A percentile compares a stretch with the other conserved stretches of the same genome.
Evolutionary conservation across 2,113 vertebrate genomes (phyloP).

Genomic region (Cyphomyrus plagiostoma): DNA sequence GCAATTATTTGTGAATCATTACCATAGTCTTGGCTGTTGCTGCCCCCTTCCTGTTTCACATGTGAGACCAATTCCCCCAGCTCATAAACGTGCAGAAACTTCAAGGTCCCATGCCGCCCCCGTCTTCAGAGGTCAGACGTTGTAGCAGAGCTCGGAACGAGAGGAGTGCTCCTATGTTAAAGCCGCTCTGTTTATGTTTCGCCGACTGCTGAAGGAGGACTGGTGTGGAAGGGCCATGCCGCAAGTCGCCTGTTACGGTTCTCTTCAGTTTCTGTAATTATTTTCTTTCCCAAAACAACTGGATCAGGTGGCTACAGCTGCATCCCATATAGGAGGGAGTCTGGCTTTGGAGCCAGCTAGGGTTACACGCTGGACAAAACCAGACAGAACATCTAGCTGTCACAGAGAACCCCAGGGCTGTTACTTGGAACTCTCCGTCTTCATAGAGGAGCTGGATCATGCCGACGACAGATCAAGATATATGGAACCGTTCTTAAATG

Average conservation of each 20-base stretch:
- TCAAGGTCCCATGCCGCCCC: neutral
- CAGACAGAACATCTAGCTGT: neutral
- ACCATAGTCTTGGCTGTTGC: neutral
- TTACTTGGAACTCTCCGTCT: neutral
- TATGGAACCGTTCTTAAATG: neutral
- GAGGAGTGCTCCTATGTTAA: neutral
- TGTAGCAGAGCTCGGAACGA: neutral
- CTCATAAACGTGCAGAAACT: neutral
- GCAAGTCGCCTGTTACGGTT: neutral
- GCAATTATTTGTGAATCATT: constrained; percentile 24
- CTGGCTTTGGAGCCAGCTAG: neutral
- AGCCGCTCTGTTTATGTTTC: neutral
- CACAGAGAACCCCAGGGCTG: neutral
- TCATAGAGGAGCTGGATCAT: neutral
- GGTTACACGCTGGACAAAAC: neutral
- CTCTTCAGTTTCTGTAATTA: neutral
- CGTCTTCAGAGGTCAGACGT: neutral
- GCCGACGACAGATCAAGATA: neutral
- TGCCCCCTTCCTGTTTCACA: constrained; percentile 18
- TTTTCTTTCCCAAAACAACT: neutral
- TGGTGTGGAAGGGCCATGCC: neutral
- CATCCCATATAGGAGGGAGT: neutral
- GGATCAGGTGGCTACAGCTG: neutral
- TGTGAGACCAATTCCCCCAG: neutral
- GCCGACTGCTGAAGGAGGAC: neutral